Conservation (phyloP, 2,797 vertebrate species). For the Cephalopachus bancanus region DNA sequence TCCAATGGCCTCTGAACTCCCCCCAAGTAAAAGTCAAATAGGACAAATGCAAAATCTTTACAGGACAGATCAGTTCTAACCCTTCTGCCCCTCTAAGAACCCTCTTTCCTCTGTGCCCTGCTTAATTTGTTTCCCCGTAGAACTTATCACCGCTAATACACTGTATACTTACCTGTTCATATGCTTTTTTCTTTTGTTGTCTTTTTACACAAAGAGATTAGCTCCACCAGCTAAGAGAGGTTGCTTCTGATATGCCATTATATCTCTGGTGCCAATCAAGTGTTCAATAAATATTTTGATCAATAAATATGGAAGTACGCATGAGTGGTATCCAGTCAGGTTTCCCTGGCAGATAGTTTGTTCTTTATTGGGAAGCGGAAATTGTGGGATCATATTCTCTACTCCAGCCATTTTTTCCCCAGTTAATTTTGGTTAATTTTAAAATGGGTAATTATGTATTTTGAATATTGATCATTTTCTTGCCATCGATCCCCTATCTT, state of each 20-base stretch:
- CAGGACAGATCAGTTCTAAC: background rate
- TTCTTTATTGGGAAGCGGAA: constrained; percentile 12
- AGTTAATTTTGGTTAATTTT: constrained; percentile 51
- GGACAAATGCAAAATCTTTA: background rate
- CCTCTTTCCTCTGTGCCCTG: background rate
- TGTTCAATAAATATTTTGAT: background rate
- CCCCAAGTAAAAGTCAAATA: background rate
- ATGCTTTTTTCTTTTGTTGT: background rate
- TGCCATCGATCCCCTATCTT: background rate
- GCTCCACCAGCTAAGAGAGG: background rate
- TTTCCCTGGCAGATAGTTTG: background rate
- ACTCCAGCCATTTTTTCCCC: background rate
- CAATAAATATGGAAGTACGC: background rate
- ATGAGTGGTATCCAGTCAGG: background rate
- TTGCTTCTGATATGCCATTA: background rate
- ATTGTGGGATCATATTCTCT: background rate
- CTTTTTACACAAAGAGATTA: background rate
- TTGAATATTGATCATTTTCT: constrained; percentile 22
- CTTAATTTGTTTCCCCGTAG: background rate
- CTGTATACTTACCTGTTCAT: background rate
- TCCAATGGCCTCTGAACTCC: background rate
- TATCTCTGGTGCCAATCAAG: background rate
- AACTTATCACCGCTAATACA: background rate
- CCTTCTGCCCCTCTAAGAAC: background rate
- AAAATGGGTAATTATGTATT: constrained; percentile 18